Conservation (phyloP, 37 sponge, comb jelly and placozoan genomes). For the Diacarnus erythraeanus region DNA sequence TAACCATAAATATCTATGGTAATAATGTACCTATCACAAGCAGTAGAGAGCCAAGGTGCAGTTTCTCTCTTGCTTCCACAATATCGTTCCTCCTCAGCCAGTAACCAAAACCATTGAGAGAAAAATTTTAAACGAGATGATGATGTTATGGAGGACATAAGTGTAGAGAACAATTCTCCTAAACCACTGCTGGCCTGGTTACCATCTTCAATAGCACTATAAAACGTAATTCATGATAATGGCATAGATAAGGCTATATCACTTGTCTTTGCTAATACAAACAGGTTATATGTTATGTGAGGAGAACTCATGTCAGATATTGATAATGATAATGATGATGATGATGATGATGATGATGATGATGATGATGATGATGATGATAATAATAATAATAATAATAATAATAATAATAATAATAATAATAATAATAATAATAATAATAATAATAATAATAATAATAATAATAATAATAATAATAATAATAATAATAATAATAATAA, state of each 20-base stretch:
- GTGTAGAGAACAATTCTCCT: slow-evolving; percentile 36
- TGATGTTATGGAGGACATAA: slow-evolving; percentile 25
- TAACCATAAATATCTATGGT: background rate
- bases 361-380: background rate
- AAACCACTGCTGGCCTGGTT: slow-evolving; percentile 42
- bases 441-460: slow-evolving; percentile 3
- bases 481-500: slow-evolving; percentile 3
- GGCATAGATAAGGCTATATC: no score
- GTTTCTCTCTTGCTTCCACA: background rate
- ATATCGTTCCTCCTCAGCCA: slow-evolving; percentile 27
- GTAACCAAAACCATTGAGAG: slow-evolving; percentile 45
- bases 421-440: slow-evolving; percentile 3
- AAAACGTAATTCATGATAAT: no score
- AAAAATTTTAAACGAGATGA: slow-evolving; percentile 48
- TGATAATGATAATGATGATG: background rate
- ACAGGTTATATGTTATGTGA: no score
- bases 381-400: slow-evolving; percentile 3
- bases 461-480: slow-evolving; percentile 3
- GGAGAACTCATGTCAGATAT: no score
- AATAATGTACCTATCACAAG: slow-evolving; percentile 37
- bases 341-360: background rate
- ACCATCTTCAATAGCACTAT: slow-evolving; percentile 61
- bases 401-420: slow-evolving; percentile 3
- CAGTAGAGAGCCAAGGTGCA: slow-evolving; percentile 34
- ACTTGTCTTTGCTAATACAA: no score